phyloP scores from a whole-genome alignment of 2,113 vertebrate species.

The Osmerus eperlanus region DNA sequence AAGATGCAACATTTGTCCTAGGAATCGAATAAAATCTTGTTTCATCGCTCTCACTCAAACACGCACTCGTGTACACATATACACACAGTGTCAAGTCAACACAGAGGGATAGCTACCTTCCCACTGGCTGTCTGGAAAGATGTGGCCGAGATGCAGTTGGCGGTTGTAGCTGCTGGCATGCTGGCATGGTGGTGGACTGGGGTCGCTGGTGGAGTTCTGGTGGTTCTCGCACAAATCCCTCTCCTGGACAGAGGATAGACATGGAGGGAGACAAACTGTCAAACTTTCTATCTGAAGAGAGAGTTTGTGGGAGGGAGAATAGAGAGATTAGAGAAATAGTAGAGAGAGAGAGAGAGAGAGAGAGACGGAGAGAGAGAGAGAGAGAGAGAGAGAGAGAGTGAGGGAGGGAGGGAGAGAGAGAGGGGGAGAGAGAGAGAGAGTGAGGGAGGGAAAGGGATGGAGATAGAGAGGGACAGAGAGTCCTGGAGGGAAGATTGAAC shows the following conservation, averaged over 20 bases:
- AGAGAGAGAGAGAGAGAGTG: not conserved
- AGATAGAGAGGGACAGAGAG: not conserved
- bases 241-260: conserved; percentile 36
- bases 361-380: not conserved
- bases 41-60: no score
- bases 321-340: no score
- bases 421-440: not conserved
- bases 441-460: not conserved
- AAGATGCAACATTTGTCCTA: no score
- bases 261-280: not conserved
- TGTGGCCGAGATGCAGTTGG: conserved; percentile 52
- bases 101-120: conserved; percentile 61
- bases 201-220: conserved; percentile 71
- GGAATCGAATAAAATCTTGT: no score
- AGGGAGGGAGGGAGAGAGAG: not conserved
- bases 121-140: conserved; percentile 64
- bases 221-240: conserved; percentile 48
- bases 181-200: conserved; percentile 54
- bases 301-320: no score
- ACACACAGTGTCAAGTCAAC: not conserved
- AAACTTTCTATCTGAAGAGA: not conserved
- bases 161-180: conserved; percentile 34
- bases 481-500: not conserved
- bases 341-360: conserved; percentile 2
- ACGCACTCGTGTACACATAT: not conserved